phyloP scores from a whole-genome alignment of 1,140 invertebrate genomes.

The Rhagoletis pomonella region DNA sequence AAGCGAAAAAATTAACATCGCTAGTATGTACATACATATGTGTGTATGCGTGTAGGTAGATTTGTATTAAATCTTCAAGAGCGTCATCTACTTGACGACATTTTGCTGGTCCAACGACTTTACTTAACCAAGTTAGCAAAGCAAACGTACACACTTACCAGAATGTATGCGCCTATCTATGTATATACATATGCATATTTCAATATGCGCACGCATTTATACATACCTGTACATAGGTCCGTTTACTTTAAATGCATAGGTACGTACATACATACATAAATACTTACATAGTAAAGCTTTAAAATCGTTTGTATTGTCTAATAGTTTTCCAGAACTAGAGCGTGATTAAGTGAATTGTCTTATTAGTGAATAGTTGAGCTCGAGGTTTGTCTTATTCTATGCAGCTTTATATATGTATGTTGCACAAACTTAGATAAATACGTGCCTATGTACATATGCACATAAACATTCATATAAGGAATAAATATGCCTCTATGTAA shows the following conservation, averaged over 20 bases:
- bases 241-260: neutral
- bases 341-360: constrained; percentile 44
- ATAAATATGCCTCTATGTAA: neutral
- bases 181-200: neutral
- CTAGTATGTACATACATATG: neutral
- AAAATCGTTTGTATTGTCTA: constrained; percentile 22
- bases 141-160: neutral
- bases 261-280: neutral
- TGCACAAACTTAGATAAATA: neutral
- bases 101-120: constrained; percentile 28
- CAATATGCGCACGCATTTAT: neutral
- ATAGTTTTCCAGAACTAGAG: constrained; percentile 4
- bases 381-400: neutral
- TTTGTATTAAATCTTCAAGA: constrained; percentile 31
- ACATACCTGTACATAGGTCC: neutral
- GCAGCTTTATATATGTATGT: neutral
- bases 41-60: neutral
- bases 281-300: neutral
- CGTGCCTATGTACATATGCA: too few species aligned
- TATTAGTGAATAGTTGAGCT: constrained; percentile 8
- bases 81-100: constrained; percentile 13
- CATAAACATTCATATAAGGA: neutral
- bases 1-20: too few species aligned
- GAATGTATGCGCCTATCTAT: neutral
- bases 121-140: constrained; percentile 27